Evolutionary conservation across 2,888 invertebrate genomes (phyloP), one percentile per base, ranked within the genome.

Genomic region (Chymomyza fuscimana): DNA sequence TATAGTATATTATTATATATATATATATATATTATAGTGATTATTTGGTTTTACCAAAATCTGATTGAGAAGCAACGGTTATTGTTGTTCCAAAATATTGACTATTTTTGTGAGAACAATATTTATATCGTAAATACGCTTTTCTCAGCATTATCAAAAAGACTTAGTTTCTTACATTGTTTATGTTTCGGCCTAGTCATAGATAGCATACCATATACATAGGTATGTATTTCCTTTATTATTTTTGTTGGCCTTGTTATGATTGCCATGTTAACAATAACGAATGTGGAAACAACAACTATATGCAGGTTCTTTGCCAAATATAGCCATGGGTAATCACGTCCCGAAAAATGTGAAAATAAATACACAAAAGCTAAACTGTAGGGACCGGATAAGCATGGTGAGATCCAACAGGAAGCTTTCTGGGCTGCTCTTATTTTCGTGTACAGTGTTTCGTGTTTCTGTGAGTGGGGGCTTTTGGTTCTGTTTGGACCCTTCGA

Each of bases 301-400:
- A 46, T 10, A 12, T 46, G 40, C 32, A 32, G 58, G 19, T 65
- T 59, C 46, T 60, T 65, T 51, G 40, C 29, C 58, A 65, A 65
- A 65, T 65, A 59, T 65, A 59, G 65, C 66, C 66, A 60, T 32
- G 66, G 66, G 59, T 66, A 66, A 60, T 60, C 50, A 66, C 60
- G 66, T 66, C n/a, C 50, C 40, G 9, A 59, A 60, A 59, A 51
- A 66, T 19, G 58, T 15, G 51, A 22, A 46, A n/a, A 40, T 40
- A 65, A 32, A 58, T 51, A 51, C 63, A 63, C 29, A 52, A 25
- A 22, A 46, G 22, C 25, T 10, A 46, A 19, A 36, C 12, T 22
- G 19, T 50, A 15, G 19, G 22, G 19, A 40, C 61, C 19, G 15
- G 61, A 19, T 62, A 62, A 67, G 69, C 75, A 67, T 73, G 51